Conservation (phyloP, 2,888 invertebrate genomes). For the Metalampra italica region DNA sequence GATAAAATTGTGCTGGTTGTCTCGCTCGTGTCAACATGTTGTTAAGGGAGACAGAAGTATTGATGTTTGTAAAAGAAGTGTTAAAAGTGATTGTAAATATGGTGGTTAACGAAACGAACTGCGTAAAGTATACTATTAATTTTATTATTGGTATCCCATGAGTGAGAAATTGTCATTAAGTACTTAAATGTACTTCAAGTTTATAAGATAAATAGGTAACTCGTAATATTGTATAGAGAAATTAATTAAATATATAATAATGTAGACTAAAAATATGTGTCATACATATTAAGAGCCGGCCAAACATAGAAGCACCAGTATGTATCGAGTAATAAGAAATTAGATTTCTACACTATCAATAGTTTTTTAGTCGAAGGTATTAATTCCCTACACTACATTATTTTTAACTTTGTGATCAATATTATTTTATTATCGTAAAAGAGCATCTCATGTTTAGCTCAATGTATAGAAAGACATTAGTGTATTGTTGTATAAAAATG, state of each 20-base stretch:
- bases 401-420: slow-evolving; percentile 16
- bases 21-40: too few species aligned
- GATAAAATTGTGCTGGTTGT: too few species aligned
- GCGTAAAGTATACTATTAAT: not conserved
- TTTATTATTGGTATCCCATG: slow-evolving; percentile 28
- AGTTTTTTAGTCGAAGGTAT: slow-evolving; percentile 27
- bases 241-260: not conserved
- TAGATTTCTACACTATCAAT: slow-evolving; percentile 1
- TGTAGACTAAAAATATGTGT: too few species aligned
- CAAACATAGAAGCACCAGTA: slow-evolving; percentile 6
- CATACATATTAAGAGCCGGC: slow-evolving; percentile 1
- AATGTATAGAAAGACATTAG: slow-evolving; percentile 42
- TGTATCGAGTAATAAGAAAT: not conserved
- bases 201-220: too few species aligned
- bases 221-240: slow-evolving; percentile 4
- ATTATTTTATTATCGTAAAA: not conserved
- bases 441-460: slow-evolving; percentile 26
- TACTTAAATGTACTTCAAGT: slow-evolving; percentile 11
- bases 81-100: not conserved
- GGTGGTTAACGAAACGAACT: not conserved
- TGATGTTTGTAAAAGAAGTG: too few species aligned
- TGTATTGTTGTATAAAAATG: slow-evolving; percentile 12
- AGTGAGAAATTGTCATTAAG: slow-evolving; percentile 37
- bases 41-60: too few species aligned
- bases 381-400: slow-evolving; percentile 21